These are phyloP conservation scores for Pangasius krempfi DNA, from an alignment of 2,797 vertebrate genomes.

Conservation along the genomic window DNA sequence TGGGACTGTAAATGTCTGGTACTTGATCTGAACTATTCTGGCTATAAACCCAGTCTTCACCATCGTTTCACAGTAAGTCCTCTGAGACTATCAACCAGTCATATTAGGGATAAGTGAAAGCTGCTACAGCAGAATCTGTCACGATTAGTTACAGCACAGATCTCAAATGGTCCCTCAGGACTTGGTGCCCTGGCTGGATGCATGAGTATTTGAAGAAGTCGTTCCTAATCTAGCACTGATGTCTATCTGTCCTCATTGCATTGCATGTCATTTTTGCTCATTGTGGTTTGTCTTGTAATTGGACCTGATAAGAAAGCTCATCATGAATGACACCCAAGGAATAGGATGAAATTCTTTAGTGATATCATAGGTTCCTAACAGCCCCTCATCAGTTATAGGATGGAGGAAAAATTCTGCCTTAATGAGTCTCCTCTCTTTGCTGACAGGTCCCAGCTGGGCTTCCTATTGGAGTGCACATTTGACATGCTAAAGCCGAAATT, in stretches of 20 bases:
- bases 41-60: conserved; percentile 25
- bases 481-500: conserved; percentile 14
- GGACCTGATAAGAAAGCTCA: conserved; percentile 17
- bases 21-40: conserved; percentile 32
- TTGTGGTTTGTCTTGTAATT: conserved; percentile 37
- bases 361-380: conserved; percentile 36
- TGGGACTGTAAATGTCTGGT: conserved; percentile 34
- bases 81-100: conserved; percentile 13
- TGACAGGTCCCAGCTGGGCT: conserved; percentile 55
- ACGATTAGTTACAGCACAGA: conserved; percentile 11
- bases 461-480: conserved; percentile 10
- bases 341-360: conserved; percentile 33
- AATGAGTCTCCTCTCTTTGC: conserved; percentile 32
- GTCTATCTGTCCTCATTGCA: conserved; percentile 5
- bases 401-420: conserved; percentile 20
- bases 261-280: conserved; percentile 19
- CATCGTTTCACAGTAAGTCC: conserved; percentile 4
- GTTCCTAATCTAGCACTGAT: conserved; percentile 19
- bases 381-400: conserved; percentile 28
- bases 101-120: conserved; percentile 39
- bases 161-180: conserved; percentile 25
- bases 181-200: conserved; percentile 20
- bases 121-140: conserved; percentile 28
- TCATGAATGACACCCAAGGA: conserved; percentile 22
- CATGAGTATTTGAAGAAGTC: not conserved